Conservation (phyloP, 2,113 vertebrate species). For the Coregonus clupeaformis region DNA sequence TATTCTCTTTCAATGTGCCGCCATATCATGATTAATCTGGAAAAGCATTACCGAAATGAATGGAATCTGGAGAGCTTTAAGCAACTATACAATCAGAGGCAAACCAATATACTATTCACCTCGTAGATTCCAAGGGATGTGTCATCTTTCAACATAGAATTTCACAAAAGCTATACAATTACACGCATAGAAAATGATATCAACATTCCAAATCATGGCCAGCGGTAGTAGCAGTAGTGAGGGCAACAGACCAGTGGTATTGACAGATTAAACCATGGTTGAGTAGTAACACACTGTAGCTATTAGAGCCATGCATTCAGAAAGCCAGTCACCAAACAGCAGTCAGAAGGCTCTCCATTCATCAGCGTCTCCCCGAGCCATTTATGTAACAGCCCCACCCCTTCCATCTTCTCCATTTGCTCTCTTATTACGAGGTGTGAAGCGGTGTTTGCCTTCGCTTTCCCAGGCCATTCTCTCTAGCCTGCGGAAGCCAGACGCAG, state of each 20-base stretch:
- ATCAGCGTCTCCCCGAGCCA: constrained; percentile 43
- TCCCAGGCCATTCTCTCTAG: constrained; percentile 44
- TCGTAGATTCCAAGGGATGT: not conserved
- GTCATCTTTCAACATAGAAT: too few relatives aligned
- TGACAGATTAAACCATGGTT: too few relatives aligned
- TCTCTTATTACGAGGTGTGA: constrained; percentile 63
- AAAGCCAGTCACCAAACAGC: constrained; percentile 12
- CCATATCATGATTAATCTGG: constrained; percentile 64
- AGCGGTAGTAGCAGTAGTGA: too few relatives aligned
- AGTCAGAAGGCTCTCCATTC: constrained; percentile 46
- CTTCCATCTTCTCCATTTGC: constrained; percentile 56
- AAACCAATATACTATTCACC: constrained; percentile 9
- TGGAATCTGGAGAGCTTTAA: constrained; percentile 39
- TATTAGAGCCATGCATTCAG: not conserved
- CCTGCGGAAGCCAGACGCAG: constrained; percentile 37
- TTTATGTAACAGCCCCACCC: constrained; percentile 46
- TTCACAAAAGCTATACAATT: too few relatives aligned
- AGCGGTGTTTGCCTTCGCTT: constrained; percentile 60
- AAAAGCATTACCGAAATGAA: constrained; percentile 42
- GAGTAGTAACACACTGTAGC: not conserved
- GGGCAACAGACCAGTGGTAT: too few relatives aligned
- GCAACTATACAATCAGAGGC: constrained; percentile 37
- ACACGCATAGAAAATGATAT: too few relatives aligned
- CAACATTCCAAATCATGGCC: too few relatives aligned
- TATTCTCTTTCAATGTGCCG: constrained; percentile 59